phyloP scores from a whole-genome alignment of 2,113 vertebrate species.

The Gymnarchus niloticus region DNA sequence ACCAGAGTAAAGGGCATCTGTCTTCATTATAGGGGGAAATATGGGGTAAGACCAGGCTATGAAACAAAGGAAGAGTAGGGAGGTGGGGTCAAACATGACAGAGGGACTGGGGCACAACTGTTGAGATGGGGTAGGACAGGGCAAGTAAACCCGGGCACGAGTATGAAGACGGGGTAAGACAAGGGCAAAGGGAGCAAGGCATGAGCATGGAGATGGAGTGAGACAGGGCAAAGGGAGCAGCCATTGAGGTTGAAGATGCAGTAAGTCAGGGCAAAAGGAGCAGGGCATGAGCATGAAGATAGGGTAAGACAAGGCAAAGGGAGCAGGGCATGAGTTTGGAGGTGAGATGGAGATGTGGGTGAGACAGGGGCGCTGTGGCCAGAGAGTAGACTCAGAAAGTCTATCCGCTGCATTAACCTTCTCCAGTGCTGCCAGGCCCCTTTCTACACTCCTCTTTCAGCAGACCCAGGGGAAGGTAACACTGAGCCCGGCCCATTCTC shows the following conservation, averaged over 20 bases:
- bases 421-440: conserved; percentile 75
- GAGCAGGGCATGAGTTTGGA: conserved; percentile 36
- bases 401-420: conserved; percentile 97
- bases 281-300: neutral
- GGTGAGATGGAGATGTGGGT: conserved; percentile 58
- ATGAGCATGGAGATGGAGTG: neutral
- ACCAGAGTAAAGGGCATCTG: neutral
- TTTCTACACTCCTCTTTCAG: conserved; percentile 97
- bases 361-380: conserved; percentile 49
- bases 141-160: neutral
- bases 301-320: neutral
- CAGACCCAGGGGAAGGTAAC: conserved; percentile 94
- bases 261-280: neutral
- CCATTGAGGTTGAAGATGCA: neutral
- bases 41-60: neutral
- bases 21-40: neutral
- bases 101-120: neutral
- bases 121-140: neutral
- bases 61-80: neutral
- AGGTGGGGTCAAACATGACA: neutral
- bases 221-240: neutral
- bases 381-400: conserved; percentile 77
- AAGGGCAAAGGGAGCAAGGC: neutral
- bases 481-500: conserved; percentile 93
- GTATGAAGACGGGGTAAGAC: neutral